phyloP scores from a whole-genome alignment of 2,113 vertebrate species.

The Athene noctua region DNA sequence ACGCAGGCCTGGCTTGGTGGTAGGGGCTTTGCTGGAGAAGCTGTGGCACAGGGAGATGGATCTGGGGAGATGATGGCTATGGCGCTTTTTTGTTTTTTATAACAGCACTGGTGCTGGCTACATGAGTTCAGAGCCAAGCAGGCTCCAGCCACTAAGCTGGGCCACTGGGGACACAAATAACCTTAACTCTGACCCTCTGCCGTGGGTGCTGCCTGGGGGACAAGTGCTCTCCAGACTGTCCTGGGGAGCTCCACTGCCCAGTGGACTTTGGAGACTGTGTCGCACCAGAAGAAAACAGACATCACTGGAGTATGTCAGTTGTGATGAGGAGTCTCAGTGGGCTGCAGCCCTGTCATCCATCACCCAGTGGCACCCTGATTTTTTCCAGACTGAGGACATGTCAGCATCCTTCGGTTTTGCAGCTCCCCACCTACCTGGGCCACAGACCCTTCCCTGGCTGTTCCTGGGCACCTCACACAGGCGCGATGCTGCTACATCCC shows the following conservation, averaged over 20 bases:
- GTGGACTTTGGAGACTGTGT: background rate
- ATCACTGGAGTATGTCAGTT: background rate
- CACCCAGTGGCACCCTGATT: background rate
- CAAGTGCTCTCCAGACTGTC: fast-evolving
- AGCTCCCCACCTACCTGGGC: background rate
- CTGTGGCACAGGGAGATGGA: too few relatives aligned
- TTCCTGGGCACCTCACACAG: background rate
- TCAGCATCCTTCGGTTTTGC: background rate
- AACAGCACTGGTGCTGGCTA: background rate
- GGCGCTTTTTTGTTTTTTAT: background rate
- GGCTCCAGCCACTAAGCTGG: background rate
- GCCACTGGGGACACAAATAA: background rate
- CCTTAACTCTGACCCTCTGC: background rate
- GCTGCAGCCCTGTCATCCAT: background rate
- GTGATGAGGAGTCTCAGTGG: background rate
- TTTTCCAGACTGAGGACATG: background rate
- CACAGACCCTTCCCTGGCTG: background rate
- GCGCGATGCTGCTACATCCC: fast-evolving
- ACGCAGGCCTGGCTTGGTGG: background rate
- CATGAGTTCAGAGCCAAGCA: background rate
- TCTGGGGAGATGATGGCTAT: background rate
- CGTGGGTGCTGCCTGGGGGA: background rate
- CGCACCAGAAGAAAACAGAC: fast-evolving
- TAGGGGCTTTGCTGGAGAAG: background rate
- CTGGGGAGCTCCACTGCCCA: background rate